Percentiles rank a stretch among this genome's conserved stretches.
These are phyloP conservation scores for Erythrolamprus reginae DNA, from an alignment of 2,113 vertebrate species.

Conservation along the genomic window DNA sequence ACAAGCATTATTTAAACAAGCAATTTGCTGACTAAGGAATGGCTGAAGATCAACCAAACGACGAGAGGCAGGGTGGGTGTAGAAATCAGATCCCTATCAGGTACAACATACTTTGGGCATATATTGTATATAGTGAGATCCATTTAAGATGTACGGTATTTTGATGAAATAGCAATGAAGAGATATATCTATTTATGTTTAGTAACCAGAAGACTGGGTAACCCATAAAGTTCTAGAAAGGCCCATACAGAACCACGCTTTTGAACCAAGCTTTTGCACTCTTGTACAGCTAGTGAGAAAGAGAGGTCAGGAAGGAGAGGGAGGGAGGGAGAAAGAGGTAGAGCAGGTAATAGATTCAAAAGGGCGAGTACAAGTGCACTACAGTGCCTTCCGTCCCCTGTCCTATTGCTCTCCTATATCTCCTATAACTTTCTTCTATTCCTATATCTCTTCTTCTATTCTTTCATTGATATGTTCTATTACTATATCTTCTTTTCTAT, in stretches of 20 bases:
- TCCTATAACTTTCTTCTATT: too few relatives aligned
- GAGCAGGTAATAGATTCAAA: too few relatives aligned
- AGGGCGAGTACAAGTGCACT: too few relatives aligned
- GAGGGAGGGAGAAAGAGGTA: too few relatives aligned
- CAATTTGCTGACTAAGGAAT: not conserved
- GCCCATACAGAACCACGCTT: not conserved
- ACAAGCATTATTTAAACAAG: not conserved
- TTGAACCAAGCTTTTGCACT: not conserved
- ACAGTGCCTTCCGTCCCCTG: too few relatives aligned
- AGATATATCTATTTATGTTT: not conserved
- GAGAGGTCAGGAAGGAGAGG: not conserved
- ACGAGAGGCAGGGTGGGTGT: not conserved
- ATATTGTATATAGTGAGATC: not conserved
- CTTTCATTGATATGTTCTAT: too few relatives aligned
- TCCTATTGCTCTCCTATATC: too few relatives aligned
- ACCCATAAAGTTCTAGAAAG: not conserved
- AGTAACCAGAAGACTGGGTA: not conserved
- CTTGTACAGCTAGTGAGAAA: not conserved
- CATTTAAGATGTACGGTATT: not conserved
- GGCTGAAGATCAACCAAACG: not conserved
- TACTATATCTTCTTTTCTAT: too few relatives aligned
- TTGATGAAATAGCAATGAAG: not conserved
- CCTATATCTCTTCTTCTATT: too few relatives aligned
- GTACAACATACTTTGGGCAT: not conserved
- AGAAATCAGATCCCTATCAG: not conserved